Conservation (phyloP, 2,113 vertebrate genomes). For the Siniperca chuatsi region DNA sequence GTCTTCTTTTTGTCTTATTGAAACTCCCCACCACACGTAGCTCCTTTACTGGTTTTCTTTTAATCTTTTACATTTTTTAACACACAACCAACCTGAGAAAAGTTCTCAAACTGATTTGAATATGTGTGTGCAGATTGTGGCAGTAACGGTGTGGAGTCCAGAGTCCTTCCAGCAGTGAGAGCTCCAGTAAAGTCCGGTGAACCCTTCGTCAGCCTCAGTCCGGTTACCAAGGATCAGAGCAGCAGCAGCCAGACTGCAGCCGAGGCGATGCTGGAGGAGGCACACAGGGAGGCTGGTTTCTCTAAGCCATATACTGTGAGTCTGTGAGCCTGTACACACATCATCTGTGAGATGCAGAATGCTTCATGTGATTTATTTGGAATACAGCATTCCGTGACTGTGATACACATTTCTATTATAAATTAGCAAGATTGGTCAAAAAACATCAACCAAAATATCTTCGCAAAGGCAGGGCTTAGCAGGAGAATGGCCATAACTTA, state of each 20-base stretch:
- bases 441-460: too few species aligned
- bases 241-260: conserved; percentile 76
- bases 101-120: background rate
- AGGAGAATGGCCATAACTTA: too few species aligned
- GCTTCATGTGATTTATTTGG: background rate
- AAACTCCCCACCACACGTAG: background rate
- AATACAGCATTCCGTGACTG: too few species aligned
- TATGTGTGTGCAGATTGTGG: conserved; percentile 73
- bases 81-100: background rate
- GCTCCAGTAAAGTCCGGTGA: conserved; percentile 75
- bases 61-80: background rate
- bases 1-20: background rate
- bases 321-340: background rate
- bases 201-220: conserved; percentile 50
- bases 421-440: too few species aligned
- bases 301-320: conserved; percentile 83
- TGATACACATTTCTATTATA: too few species aligned
- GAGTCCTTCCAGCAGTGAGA: conserved; percentile 76
- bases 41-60: background rate
- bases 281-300: conserved; percentile 84
- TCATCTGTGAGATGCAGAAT: background rate
- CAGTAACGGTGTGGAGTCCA: conserved; percentile 54
- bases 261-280: conserved; percentile 84
- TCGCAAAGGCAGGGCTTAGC: too few species aligned
- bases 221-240: conserved; percentile 38